Evolutionary conservation across 1,140 invertebrate genomes (phyloP).

Genomic region (Anoplophora glabripennis): DNA sequence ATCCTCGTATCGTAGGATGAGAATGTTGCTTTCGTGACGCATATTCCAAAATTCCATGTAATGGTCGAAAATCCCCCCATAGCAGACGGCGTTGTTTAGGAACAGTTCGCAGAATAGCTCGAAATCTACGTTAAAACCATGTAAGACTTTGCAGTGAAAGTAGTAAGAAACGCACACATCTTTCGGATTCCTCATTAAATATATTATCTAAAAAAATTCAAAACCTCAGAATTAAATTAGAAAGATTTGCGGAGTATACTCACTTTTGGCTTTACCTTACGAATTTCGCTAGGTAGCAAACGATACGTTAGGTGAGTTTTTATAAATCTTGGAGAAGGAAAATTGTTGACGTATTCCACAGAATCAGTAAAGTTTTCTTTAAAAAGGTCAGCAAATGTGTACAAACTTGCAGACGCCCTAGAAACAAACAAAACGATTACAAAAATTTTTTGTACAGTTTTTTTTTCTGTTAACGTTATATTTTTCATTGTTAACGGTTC

Average conservation of each 20-base stretch:
- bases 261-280: constrained; percentile 71
- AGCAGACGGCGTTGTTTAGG: constrained; percentile 56
- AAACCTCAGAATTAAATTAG: too few relatives aligned
- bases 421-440: constrained; percentile 20
- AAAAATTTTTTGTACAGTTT: too few relatives aligned
- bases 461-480: too few relatives aligned
- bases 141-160: constrained; percentile 75
- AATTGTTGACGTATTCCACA: constrained; percentile 65
- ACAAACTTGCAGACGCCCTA: constrained; percentile 29
- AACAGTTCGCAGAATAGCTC: constrained; percentile 82
- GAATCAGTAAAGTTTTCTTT: constrained; percentile 53
- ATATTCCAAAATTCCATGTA: constrained; percentile 71
- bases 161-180: constrained; percentile 91
- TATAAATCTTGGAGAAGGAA: constrained; percentile 68
- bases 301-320: constrained; percentile 77
- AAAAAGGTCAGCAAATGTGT: constrained; percentile 24
- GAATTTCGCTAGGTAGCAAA: constrained; percentile 66
- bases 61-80: constrained; percentile 60
- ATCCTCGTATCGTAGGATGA: constrained; percentile 84
- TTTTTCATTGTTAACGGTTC: too few relatives aligned
- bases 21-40: constrained; percentile 70
- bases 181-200: constrained; percentile 89
- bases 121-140: constrained; percentile 68
- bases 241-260: background rate
- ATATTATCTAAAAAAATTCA: constrained; percentile 69